phyloP scores from a whole-genome alignment of 2,888 invertebrate species.

The Aporophyla nigra region DNA sequence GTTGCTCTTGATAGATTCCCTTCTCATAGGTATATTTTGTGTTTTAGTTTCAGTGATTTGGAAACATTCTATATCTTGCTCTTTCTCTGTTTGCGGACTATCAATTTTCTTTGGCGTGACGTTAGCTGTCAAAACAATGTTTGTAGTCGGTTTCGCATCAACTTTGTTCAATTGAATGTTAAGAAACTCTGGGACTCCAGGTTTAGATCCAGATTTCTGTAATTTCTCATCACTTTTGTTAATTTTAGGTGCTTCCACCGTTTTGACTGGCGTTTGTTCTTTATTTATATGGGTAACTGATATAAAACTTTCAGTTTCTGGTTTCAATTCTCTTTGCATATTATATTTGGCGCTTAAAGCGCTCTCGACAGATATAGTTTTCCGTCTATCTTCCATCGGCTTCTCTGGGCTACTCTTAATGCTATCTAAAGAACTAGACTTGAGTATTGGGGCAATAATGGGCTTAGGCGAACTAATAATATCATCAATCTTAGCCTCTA shows the following conservation, averaged over 20 bases:
- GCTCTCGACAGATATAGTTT: slow-evolving; percentile 89
- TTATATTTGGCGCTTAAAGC: slow-evolving; percentile 79
- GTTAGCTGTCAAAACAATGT: slow-evolving; percentile 92
- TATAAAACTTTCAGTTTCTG: slow-evolving; percentile 87
- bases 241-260: slow-evolving; percentile 74
- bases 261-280: slow-evolving; percentile 80
- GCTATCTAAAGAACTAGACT: slow-evolving; percentile 91
- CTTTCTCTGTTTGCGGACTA: slow-evolving; percentile 80
- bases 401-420: slow-evolving; percentile 91
- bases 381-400: slow-evolving; percentile 85
- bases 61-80: slow-evolving; percentile 74
- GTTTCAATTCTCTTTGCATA: slow-evolving; percentile 75
- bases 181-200: slow-evolving; percentile 92
- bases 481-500: slow-evolving; percentile 90
- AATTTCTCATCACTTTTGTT: slow-evolving; percentile 85
- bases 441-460: slow-evolving; percentile 87
- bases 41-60: slow-evolving; percentile 75
- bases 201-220: slow-evolving; percentile 77
- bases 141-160: slow-evolving; percentile 91
- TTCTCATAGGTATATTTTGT: slow-evolving; percentile 72
- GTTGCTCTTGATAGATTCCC: slow-evolving; percentile 73
- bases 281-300: slow-evolving; percentile 91
- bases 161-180: slow-evolving; percentile 94
- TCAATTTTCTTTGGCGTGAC: slow-evolving; percentile 89
- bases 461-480: slow-evolving; percentile 90